Base-by-base conservation (phyloP, 1,140 invertebrate species). In the Probaryconus sp. region DNA sequence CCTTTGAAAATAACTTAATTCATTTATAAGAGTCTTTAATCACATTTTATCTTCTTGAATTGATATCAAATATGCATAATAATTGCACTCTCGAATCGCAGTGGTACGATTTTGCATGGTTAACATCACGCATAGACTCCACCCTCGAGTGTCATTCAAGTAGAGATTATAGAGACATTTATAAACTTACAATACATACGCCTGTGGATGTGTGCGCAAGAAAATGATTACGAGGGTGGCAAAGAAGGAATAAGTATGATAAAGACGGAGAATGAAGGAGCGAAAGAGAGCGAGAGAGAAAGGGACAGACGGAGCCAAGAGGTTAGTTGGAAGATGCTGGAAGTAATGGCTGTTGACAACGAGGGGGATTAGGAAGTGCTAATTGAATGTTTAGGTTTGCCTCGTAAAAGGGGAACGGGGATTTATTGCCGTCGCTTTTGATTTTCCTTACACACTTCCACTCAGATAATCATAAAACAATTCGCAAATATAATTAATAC, bases 281-380 rank as follows among this genome's bases (percentile, higher is more conserved):
- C 18, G 38, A 30, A 24, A n/a, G n/a, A 20, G 33, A 20, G 50
- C 0, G 51, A 42, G 26, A 31, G 26, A 51, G 20, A 43, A 14
- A 45, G 70, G 63, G 72, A 69, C 31, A 38, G 61, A 33, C 18
- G 43, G 73, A 43, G 40, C 48, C 77, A 58, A 74, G 63, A 71
- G 69, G 65, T 73, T 77, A 53, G 68, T 76, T 78, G 76, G 79
- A 87, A 88, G 81, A 87, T 88, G 86, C 85, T 88, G 85, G 85
- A 88, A 88, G 83, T 88, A 88, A 88, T 88, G 82, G 82, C 74
- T 88, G 84, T 87, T 86, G 85, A 86, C 83, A 83, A 83, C 79
- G 73, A 82, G 81, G 79, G 82, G 79, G 79, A 87, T 86, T 87
- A 86, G 86, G 81, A 86, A 85, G 82, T 84, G 85, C 85, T 87